Conservation (phyloP, 2,797 vertebrate genomes). For the Acanthis flammea region DNA sequence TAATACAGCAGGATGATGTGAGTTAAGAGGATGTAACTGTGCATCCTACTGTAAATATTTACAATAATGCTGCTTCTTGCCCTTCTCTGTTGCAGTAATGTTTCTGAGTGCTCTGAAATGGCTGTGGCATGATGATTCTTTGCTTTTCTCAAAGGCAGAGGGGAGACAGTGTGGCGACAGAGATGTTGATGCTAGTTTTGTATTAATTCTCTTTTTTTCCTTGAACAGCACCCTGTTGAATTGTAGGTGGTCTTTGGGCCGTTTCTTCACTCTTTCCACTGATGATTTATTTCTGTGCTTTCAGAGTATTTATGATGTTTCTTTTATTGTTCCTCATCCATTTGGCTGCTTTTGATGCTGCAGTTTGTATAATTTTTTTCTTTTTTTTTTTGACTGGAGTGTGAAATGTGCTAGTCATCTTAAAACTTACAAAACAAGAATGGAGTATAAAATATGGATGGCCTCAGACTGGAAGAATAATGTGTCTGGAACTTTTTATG, state of each 20-base stretch:
- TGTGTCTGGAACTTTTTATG: neutral
- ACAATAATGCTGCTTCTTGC: neutral
- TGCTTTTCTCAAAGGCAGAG: neutral
- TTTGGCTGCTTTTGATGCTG: conserved; percentile 30
- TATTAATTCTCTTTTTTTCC: neutral
- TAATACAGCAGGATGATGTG: fast-evolving
- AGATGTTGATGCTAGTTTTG: neutral
- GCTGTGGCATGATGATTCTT: neutral
- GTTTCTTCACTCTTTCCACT: neutral
- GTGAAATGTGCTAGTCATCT: conserved; percentile 17
- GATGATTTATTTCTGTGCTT: conserved; percentile 32
- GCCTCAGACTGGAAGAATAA: conserved; percentile 1
- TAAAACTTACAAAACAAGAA: neutral
- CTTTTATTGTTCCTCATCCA: conserved; percentile 18
- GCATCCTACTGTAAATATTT: neutral
- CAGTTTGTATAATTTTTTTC: neutral
- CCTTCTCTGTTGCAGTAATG: neutral
- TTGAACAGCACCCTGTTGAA: neutral
- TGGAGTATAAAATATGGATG: neutral
- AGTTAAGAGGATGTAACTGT: neutral
- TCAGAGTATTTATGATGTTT: conserved; percentile 24
- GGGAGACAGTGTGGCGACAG: neutral
- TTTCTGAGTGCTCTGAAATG: neutral
- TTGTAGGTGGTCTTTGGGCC: neutral
- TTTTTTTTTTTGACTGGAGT: neutral